These are phyloP conservation scores for Lynx canadensis DNA, from an alignment of 2,113 vertebrate genomes.

Conservation along the genomic window DNA sequence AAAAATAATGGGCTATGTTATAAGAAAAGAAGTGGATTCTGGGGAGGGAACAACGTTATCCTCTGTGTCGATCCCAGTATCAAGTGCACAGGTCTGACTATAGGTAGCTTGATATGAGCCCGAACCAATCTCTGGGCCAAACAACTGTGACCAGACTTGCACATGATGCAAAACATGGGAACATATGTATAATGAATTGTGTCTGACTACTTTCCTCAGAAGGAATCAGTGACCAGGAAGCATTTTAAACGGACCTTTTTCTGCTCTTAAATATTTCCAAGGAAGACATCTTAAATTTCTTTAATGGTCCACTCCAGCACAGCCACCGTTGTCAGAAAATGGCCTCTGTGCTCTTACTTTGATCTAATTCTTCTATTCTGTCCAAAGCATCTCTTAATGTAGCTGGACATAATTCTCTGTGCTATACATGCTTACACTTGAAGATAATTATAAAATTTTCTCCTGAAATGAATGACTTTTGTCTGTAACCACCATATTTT, in stretches of 20 bases:
- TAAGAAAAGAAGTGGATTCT: background rate
- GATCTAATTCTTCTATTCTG: background rate
- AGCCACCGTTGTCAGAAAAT: background rate
- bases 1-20: background rate
- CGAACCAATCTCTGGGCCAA: background rate
- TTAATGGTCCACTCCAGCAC: background rate
- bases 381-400: background rate
- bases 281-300: background rate
- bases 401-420: background rate
- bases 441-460: conserved; percentile 51
- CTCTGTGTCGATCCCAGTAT: background rate
- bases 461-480: conserved; percentile 11
- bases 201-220: background rate
- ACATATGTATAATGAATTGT: background rate
- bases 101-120: background rate
- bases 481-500: conserved; percentile 33
- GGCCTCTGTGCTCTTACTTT: conserved; percentile 7
- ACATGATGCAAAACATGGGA: background rate
- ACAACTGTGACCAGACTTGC: background rate
- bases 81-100: background rate
- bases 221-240: background rate
- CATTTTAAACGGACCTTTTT: background rate
- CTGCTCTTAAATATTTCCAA: conserved; percentile 19
- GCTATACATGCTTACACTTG: background rate
- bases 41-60: background rate